phyloP scores from a whole-genome alignment of 2,888 invertebrate species.

The Lithophane socia region DNA sequence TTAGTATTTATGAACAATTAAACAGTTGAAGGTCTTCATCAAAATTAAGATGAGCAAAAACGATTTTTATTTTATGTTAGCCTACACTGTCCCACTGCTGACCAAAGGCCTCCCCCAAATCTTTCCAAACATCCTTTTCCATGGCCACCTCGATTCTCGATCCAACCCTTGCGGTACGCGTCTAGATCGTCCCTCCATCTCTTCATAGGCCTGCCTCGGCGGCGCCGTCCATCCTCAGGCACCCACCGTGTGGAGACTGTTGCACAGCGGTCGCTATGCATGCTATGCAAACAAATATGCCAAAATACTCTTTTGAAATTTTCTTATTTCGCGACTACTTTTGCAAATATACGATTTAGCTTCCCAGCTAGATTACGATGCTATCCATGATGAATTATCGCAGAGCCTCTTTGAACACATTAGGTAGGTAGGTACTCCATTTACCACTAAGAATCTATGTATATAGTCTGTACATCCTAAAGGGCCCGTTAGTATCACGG shows the following conservation, averaged over 20 bases:
- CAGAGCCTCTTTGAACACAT: background rate
- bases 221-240: too few species aligned
- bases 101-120: too few species aligned
- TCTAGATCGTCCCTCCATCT: too few species aligned
- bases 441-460: background rate
- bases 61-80: background rate
- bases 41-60: background rate
- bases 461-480: background rate
- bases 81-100: too few species aligned
- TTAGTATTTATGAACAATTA: background rate
- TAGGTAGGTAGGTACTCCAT: background rate
- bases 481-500: constrained; percentile 30
- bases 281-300: too few species aligned
- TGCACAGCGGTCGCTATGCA: too few species aligned
- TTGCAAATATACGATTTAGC: background rate
- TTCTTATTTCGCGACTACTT: background rate
- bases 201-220: too few species aligned
- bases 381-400: background rate
- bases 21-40: background rate
- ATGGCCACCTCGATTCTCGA: too few species aligned
- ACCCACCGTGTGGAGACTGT: too few species aligned
- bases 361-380: background rate
- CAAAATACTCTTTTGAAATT: background rate
- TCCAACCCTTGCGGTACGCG: too few species aligned
- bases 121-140: too few species aligned